Evolutionary conservation across 2,113 vertebrate genomes (phyloP), one percentile per base, ranked within the genome.

Genomic region (Hemiscyllium ocellatum): DNA sequence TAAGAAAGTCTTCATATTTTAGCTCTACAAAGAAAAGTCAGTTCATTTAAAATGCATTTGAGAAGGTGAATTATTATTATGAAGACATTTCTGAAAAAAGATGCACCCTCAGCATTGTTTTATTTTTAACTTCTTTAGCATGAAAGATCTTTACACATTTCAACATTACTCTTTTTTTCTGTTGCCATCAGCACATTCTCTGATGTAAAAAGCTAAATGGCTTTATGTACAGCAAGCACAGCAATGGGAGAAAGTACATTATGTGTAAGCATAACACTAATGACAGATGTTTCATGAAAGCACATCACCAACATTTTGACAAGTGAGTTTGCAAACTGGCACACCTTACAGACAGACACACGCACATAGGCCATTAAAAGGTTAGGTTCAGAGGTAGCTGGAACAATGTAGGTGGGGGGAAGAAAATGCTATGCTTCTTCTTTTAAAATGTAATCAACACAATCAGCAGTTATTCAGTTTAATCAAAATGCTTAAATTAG

Each of bases 151-250:
- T 66, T 68, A 7, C 33, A 93, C 37, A 93, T 93, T n/a, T 12
- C 65, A 19, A 68, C 61, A 93, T 93, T 93, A 66, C 68, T 93
- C 89, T 12, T 20, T 66, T 66, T 90, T 65, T 93, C 56, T 47
- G 19, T 66, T 65, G n/a, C 15, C 37, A 93, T 93, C 89, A 66
- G 61, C 61, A 66, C 33, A 12, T 93, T 93, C n/a, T 66, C 61
- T 37, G 89, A 93, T 37, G 61, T 93, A 66, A 93, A 93, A 93
- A n/a, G 89, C 29, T 33, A 93, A 93, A 37, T 93, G 89, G 61
- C 4, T 68, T 93, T 68, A n/a, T 22, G 19, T 61, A 68, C 33
- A 93, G 89, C 89, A 66, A 66, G 65, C 87, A 91, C 19, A 17
- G 52, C 65, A 56, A 65, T 91, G 87, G 19, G 87, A 91, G 3